Percentiles rank a stretch among this genome's conserved stretches.
Conservation (phyloP, 2,113 vertebrate species). For the Isichthys henryi region DNA sequence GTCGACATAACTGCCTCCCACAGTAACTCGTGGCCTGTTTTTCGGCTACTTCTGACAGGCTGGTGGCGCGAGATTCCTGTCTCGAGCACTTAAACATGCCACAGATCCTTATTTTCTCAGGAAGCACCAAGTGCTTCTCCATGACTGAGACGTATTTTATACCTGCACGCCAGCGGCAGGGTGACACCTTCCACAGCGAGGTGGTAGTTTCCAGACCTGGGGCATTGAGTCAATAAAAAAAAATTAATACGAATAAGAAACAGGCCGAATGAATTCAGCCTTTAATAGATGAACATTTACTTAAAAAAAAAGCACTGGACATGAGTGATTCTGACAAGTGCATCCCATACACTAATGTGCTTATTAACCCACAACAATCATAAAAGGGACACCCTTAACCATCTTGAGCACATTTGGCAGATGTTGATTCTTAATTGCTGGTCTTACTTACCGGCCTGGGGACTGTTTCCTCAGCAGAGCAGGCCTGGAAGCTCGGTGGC, state of each 20-base stretch:
- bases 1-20: neutral
- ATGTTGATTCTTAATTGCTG: neutral
- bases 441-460: neutral
- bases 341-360: neutral
- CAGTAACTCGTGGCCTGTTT: neutral
- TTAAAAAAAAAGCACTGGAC: neutral
- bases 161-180: neutral
- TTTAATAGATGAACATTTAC: neutral
- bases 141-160: neutral
- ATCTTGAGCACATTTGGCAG: neutral
- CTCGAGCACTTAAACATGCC: neutral
- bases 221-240: neutral
- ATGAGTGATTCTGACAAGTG: neutral
- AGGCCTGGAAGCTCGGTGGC: neutral
- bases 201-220: neutral
- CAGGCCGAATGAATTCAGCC: neutral
- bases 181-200: neutral
- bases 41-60: neutral
- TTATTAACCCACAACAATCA: neutral
- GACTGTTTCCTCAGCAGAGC: neutral
- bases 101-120: neutral
- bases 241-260: neutral
- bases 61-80: neutral
- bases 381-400: neutral
- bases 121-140: neutral